Evolutionary conservation across 1,140 invertebrate genomes (phyloP), one percentile per base, ranked within the genome.

Genomic region (Drosophila biarmipes): DNA sequence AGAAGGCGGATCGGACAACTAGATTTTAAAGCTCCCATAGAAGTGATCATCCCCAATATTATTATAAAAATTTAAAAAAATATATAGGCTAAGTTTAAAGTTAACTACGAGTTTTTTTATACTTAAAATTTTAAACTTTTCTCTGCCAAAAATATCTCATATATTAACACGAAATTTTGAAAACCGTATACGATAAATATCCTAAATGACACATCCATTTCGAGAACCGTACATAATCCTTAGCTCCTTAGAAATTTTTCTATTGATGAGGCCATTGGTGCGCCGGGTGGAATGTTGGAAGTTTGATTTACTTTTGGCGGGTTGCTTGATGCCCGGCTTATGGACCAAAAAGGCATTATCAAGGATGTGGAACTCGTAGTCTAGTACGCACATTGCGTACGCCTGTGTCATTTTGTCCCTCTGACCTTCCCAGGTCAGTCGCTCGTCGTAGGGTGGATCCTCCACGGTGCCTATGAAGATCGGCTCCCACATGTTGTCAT

Each of bases 341-440:
- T 98, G 97, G 1, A 97, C 96, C 12, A 97, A 92, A 92, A 97
- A 98, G 3, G 95, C 96, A 90, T 97, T 98, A 92, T 98, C 96
- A 71, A 98, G 86, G 57, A 97, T 97, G 90, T 97, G 94, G 90
- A 98, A 97, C 78, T 97, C 96, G 84, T 97, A 98, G 92, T 97
- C 95, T 75, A 96, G 92, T 2, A 97, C 95, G 92, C 97, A 97
- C 40, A 97, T 93, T n/a, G 95, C 94, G 91, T 97, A 97, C 51
- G 96, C 96, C 95, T 98, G 97, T 21, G 96, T 97, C 97, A 98
- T 98, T 93, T 97, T 97, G 91, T 97, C 96, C 90, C 95, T 96
- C 92, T 96, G 96, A 31, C 96, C 96, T 84, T 97, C 96, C 96
- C 96, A 97, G 81, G 94, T 96, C 11, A 97, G 93, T 76, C 96